A percentile compares a stretch with the other conserved stretches of the same genome.
Conservation (phyloP, 1,140 invertebrate genomes). For the Drosophila santomea region DNA sequence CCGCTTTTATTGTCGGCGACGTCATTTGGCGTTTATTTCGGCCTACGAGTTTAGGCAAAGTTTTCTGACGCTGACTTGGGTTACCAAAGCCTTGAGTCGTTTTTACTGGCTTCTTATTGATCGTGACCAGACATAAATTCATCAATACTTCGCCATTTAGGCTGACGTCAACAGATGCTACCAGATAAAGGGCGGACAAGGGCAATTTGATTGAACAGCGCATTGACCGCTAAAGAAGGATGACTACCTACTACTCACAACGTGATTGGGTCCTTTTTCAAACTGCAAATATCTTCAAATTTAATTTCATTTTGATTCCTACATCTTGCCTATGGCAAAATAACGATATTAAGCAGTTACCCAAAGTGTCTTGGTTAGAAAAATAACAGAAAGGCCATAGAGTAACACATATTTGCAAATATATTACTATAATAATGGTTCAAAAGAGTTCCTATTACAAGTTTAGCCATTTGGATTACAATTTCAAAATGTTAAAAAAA, state of each 20-base stretch:
- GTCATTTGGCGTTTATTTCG: conserved; percentile 36
- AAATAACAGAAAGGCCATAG: too few species aligned
- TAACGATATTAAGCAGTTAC: too few species aligned
- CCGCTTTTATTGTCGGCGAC: conserved; percentile 43
- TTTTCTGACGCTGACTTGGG: conserved; percentile 41
- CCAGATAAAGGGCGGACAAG: conserved; percentile 23
- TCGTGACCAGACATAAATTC: conserved; percentile 79
- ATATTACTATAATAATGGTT: not conserved
- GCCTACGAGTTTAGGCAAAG: conserved; percentile 22
- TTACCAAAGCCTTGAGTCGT: conserved; percentile 46
- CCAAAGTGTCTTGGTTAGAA: too few species aligned
- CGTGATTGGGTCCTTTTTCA: not conserved
- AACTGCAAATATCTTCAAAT: not conserved
- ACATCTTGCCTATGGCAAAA: too few species aligned
- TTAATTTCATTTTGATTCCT: not conserved
- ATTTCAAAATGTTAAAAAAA: not conserved
- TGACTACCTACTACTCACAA: conserved; percentile 2
- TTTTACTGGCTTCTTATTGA: conserved; percentile 50
- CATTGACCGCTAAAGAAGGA: conserved; percentile 17
- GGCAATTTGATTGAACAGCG: conserved; percentile 36
- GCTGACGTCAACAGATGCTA: conserved; percentile 69
- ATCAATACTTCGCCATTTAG: conserved; percentile 50
- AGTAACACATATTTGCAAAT: not conserved
- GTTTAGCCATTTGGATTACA: not conserved
- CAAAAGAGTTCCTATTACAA: not conserved